Base-by-base conservation (phyloP, 1,140 invertebrate species). In the Drosophila persimilis region DNA sequence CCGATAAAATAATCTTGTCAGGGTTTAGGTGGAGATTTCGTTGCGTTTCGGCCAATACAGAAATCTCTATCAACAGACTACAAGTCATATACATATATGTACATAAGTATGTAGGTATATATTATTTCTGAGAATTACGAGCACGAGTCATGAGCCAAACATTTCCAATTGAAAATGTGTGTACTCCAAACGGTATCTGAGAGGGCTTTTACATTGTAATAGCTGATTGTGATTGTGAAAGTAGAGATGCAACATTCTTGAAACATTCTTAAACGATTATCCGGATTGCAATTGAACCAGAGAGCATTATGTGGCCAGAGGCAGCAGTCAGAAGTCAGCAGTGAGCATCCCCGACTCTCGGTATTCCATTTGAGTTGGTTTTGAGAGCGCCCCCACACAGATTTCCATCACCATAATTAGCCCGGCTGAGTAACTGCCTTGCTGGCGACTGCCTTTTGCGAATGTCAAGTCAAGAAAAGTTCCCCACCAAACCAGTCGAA, bases 401-500 rank as follows among this genome's bases (percentile, higher is more conserved):
- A 39, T 5, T 29, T 26, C 24, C 58, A 59, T 77, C 47, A 66
- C 48, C 39, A 41, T 39, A 77, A 73, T 73, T 79, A 74, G 50
- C 31, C 48, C 65, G 65, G 64, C 76, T 60, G 74, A 63, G 55
- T 73, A 67, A 73, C 55, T 20, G 20, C 63, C 53, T 56, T 50
- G 48, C 53, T 56, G 46, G 48, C 63, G 60, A 58, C 56, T 61
- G 70, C 29, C 11, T 13, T 59, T 59, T 52, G 73, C 75, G 71
- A 76, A 78, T 76, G 67, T 66, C 75, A 76, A 66, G 73, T 57
- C 26, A 57, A 57, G 55, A 55, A 73, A 48, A 17, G 44, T 47
- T 31, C 56, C 22, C 39, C 11, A 4, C 35, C 52, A 26, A 31
- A 17, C 8, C 15, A 26, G 9, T 9, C 24, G 13, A 8, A 13